Evolutionary conservation across 2,888 invertebrate species (phyloP), one percentile per base, ranked within the genome.

Genomic region (Apotomis capreana): DNA sequence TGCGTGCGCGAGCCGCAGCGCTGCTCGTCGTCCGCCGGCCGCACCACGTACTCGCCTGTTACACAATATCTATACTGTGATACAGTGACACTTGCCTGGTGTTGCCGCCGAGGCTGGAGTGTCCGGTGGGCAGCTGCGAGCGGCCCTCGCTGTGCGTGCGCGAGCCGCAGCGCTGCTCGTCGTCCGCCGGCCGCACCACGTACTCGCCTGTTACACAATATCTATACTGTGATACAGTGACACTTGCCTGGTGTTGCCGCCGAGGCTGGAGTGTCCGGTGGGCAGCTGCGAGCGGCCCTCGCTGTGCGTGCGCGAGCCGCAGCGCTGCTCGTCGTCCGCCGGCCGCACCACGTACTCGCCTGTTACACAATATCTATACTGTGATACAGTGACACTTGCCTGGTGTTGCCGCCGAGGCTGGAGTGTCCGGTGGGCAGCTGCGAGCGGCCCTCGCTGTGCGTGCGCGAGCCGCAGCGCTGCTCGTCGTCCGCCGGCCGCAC

Each of bases 401-500:
- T 85, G 55, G 84, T 80, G 10, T 83, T 78, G 26, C 65, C 82
- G 0, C 88, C 89, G 5, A 90, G 83, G 65, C 89, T 89, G 49
- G 86, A 85, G 76, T 89, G 88, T 12, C 86, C 87, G 5, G 86
- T 79, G 67, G 81, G 75, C 46, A 78, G 81, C 44, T 79, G 72
- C 59, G 81, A 78, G 61, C 87, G 85, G 5, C 87, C 84, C 78
- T 87, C 90, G 76, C 95, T 86, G 95, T 92, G 85, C 90, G 94
- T 89, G 93, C 95, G 76, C 93, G 89, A 74, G 57, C 78, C 75
- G 46, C 75, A 74, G n/a, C 76, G 74, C 44, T 76, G 72, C 36
- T 79, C 95, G 94, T 83, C 96, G 84, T 96, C 96, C 73, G 94
- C 93, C 8, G 95, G 94, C 77, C 94, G 94, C 5, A 95, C 95